Conservation (phyloP, 2,888 invertebrate species). For the Vandiemenella viatica region DNA sequence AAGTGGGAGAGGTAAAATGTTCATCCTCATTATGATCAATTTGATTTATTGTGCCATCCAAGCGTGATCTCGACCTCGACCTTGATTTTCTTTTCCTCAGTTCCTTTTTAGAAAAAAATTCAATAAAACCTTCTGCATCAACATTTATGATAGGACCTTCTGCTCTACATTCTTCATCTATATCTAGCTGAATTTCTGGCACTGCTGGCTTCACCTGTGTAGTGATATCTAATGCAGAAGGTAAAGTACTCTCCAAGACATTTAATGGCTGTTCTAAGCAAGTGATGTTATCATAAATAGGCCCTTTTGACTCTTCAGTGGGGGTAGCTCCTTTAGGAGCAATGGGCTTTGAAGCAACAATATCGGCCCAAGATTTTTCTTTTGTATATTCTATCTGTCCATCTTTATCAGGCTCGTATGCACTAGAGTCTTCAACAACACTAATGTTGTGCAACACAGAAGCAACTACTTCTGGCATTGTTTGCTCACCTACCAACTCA, state of each 20-base stretch:
- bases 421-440: background rate
- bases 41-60: too few species aligned
- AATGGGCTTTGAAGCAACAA: too few species aligned
- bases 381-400: too few species aligned
- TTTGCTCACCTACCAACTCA: background rate
- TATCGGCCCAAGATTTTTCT: background rate
- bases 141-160: conserved; percentile 24
- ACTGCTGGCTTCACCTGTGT: conserved; percentile 1
- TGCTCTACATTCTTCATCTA: conserved; percentile 22
- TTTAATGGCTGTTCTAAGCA: too few species aligned
- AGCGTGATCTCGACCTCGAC: conserved; percentile 24
- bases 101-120: conserved; percentile 32
- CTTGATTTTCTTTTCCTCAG: conserved; percentile 27
- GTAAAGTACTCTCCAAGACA: too few species aligned
- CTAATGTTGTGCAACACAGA: background rate
- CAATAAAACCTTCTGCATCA: conserved; percentile 33
- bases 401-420: too few species aligned
- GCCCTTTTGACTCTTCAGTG: too few species aligned
- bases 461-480: background rate
- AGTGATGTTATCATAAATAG: too few species aligned
- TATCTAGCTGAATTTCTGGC: conserved; percentile 23
- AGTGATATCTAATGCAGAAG: too few species aligned
- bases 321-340: too few species aligned
- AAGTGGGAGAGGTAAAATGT: too few species aligned
- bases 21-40: too few species aligned